Base-by-base conservation (phyloP, 23 tunicate genomes). In the Styela plicata region DNA sequence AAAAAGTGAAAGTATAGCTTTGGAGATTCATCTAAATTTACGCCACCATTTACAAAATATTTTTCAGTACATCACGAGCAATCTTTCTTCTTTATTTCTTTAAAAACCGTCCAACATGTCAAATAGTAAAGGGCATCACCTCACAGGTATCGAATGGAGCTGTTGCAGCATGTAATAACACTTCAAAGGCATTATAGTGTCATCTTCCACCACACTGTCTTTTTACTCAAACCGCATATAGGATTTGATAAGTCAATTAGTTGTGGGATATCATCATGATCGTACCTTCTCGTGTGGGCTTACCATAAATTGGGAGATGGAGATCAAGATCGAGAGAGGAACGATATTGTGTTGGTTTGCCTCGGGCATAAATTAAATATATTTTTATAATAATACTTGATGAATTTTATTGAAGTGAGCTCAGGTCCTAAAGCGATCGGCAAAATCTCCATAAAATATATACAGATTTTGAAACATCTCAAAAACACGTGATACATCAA, bases 111-210 rank as follows among this genome's bases (percentile, higher is more conserved):
- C 77, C 77, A 71, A 30, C 77, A 34, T 19, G 34, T 34, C 16
- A 71, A 34, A 34, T 71, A 71, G 17, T 71, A 71, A 34, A 71
- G 17, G 16, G 36, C 77, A 71, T 71, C 34, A 2, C 36, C 32
- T n/a, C 29, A 18, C 34, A 32, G 36, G 29, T 3, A 36, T 32
- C 10, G 26, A 71, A 71, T 2, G 77, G 29, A 30, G 31, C 30
- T 25, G 31, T 66, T 26, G 31, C 71, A 66, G 31, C 71, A 7
- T 17, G 16, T 3, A 28, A 17, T 26, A n/a, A n/a, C n/a, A 66
- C 31, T 66, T 17, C 71, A 66, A 5, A 3, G n/a, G n/a, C n/a
- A 10, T 7, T 5, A 5, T 66, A 17, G 30, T 5, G 30, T 66
- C 17, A 7, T 26, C 30, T 3, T 13, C 13, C 13, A 13, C 13